phyloP scores from a whole-genome alignment of 2,113 vertebrate species.

The Trochalopteron elliotii region DNA sequence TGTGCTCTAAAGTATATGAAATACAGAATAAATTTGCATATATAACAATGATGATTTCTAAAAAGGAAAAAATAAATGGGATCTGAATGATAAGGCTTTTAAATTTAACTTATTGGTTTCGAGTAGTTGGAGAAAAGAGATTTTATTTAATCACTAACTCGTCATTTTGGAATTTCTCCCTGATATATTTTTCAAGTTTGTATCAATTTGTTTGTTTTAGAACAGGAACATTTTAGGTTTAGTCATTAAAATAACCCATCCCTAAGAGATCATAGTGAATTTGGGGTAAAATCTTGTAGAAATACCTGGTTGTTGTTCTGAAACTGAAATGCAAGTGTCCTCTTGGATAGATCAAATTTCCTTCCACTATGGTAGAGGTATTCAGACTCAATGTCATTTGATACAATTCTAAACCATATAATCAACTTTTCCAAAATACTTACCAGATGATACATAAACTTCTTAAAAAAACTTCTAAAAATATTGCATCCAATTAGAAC shows the following conservation, averaged over 20 bases:
- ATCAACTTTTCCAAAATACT: not conserved
- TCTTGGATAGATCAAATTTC: not conserved
- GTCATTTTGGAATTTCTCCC: not conserved
- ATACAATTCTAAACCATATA: not conserved
- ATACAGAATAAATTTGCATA: not conserved
- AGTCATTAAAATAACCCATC: not conserved
- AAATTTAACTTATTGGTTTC: not conserved
- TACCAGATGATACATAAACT: not conserved
- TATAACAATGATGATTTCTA: not conserved
- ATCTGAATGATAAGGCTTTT: not conserved
- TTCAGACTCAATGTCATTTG: not conserved
- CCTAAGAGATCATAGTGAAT: rapidly evolving
- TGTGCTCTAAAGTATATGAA: not conserved
- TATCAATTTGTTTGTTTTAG: not conserved
- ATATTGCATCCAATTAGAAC: not conserved
- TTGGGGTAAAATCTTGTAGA: not conserved
- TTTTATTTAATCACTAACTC: not conserved
- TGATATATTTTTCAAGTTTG: not conserved
- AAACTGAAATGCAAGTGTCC: not conserved
- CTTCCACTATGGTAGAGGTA: not conserved
- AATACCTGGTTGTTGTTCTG: not conserved
- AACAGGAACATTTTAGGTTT: not conserved
- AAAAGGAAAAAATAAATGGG: not conserved
- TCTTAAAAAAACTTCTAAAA: not conserved
- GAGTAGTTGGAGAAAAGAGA: not conserved